Evolutionary conservation across 2,797 vertebrate genomes (phyloP).

Genomic region (Ctenosaura bakeri): DNA sequence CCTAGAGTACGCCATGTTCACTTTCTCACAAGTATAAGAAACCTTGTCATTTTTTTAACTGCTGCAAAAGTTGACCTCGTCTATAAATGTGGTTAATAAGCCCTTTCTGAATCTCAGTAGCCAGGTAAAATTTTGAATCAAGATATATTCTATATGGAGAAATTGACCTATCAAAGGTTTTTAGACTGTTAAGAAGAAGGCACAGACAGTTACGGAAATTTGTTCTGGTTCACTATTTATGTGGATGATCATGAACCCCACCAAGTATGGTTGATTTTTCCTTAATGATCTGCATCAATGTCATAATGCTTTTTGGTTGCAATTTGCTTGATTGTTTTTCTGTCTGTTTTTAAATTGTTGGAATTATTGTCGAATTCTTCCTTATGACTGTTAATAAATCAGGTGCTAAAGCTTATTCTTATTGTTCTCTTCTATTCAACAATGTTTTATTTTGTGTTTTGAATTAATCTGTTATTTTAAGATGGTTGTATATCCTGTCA

Average conservation of each 20-base stretch:
- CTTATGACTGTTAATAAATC: neutral
- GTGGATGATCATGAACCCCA: neutral
- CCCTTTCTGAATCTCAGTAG: neutral
- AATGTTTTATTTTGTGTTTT: neutral
- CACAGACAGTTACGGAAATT: too few species aligned
- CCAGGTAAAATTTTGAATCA: neutral
- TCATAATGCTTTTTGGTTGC: neutral
- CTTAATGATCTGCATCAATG: neutral
- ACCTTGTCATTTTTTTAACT: too few species aligned
- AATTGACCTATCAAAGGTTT: neutral
- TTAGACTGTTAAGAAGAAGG: neutral
- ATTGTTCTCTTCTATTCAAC: neutral
- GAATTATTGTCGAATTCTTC: too few species aligned
- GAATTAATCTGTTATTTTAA: neutral
- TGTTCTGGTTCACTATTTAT: neutral
- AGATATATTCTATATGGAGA: neutral
- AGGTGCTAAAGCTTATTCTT: neutral
- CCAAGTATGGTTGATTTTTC: neutral
- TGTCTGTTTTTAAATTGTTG: neutral
- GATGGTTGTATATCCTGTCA: neutral
- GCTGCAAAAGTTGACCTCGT: neutral
- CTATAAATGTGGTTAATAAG: neutral
- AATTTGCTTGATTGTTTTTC: neutral
- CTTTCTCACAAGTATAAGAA: too few species aligned
- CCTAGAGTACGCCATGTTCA: too few species aligned